phyloP scores from a whole-genome alignment of 2,113 vertebrate species.

The Phaetusa simplex region DNA sequence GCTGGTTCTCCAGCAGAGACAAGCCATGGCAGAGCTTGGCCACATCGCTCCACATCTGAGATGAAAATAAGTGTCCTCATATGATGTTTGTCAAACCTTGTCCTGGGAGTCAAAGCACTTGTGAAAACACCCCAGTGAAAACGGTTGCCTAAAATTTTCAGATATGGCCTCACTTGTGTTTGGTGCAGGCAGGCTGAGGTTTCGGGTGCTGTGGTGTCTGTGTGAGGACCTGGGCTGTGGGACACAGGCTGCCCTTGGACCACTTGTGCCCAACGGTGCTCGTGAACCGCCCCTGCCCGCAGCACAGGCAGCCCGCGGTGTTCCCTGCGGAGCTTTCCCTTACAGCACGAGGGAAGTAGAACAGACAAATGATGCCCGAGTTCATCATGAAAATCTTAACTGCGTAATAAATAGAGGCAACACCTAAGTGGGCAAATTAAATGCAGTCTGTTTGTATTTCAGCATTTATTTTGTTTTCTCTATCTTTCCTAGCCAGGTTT shows the following conservation, averaged over 20 bases:
- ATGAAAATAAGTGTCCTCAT: rapidly evolving
- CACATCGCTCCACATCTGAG: rapidly evolving
- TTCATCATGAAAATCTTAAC: neutral
- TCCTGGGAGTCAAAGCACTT: neutral
- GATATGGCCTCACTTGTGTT: rapidly evolving
- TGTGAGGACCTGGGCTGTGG: neutral
- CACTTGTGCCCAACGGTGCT: rapidly evolving
- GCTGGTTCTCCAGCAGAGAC: neutral
- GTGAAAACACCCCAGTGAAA: neutral
- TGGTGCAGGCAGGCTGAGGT: neutral
- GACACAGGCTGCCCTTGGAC: neutral
- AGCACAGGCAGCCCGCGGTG: neutral
- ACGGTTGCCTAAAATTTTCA: neutral
- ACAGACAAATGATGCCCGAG: neutral
- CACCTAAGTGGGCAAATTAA: neutral
- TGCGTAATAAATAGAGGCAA: neutral
- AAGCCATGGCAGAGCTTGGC: neutral
- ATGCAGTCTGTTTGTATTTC: neutral
- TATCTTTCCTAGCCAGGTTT: neutral
- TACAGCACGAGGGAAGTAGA: neutral
- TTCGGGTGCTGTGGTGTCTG: rapidly evolving
- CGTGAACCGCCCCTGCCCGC: rapidly evolving
- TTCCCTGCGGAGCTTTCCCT: neutral
- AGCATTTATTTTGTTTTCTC: neutral
- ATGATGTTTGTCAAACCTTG: rapidly evolving